Evolutionary conservation across 2,888 invertebrate genomes (phyloP).

Genomic region (Morpho helenor): DNA sequence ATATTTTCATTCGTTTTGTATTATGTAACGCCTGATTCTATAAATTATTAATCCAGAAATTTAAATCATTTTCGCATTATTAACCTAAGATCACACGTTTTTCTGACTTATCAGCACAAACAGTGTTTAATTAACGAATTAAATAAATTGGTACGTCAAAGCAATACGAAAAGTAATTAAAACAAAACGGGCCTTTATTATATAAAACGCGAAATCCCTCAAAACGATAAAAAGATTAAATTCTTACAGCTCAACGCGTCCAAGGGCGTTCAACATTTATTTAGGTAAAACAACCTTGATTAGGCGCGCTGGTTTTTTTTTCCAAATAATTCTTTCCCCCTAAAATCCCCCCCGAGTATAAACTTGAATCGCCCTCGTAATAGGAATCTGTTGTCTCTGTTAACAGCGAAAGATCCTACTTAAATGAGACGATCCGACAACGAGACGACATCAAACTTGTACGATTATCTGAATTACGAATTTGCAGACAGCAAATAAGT

Average conservation of each 20-base stretch:
- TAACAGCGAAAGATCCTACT: constrained; percentile 23
- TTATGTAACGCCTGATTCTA: too few species aligned
- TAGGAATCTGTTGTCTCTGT: constrained; percentile 32
- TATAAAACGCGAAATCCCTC: constrained; percentile 7
- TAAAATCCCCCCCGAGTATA: constrained; percentile 26
- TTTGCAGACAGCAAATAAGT: too few species aligned
- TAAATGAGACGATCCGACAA: constrained; percentile 10
- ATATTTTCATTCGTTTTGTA: too few species aligned
- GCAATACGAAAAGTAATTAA: constrained; percentile 1
- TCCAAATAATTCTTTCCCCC: constrained; percentile 25
- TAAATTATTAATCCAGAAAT: too few species aligned
- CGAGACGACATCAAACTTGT: not conserved
- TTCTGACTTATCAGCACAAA: too few species aligned
- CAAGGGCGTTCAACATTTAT: constrained; percentile 15
- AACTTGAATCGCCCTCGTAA: constrained; percentile 29
- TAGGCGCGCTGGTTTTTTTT: constrained; percentile 23
- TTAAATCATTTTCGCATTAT: too few species aligned
- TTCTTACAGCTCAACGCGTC: constrained; percentile 19
- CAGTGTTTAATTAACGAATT: constrained; percentile 1
- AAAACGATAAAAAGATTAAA: constrained; percentile 24
- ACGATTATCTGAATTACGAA: too few species aligned
- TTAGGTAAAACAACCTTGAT: constrained; percentile 25
- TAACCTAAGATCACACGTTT: too few species aligned
- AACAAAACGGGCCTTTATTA: constrained; percentile 5
- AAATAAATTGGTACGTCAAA: not conserved